Base-by-base conservation (phyloP, 2,113 vertebrate species). In the Climacteris rufus region DNA sequence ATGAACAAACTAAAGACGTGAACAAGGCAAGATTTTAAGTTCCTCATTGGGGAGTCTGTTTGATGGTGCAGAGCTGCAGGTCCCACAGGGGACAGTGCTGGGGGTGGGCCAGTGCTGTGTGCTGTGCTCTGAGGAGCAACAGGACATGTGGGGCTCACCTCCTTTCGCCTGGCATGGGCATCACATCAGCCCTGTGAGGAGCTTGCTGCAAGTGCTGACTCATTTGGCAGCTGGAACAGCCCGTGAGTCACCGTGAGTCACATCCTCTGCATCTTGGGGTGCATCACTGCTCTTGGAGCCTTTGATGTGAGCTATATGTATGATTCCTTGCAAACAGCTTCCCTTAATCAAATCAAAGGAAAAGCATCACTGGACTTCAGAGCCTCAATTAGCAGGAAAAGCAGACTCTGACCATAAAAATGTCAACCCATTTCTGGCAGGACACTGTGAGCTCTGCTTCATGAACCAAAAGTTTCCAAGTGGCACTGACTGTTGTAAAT, bases 271-370 rank as follows among this genome's bases (percentile, higher is more conserved):
- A 81, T 33, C 89, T 68, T 0, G 4, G 91, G 87, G 65, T 49
- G 42, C 95, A 87, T 22, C 40, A 2, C 57, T 53, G 52, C 83
- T 23, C n/a, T 0, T 24, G 57, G 25, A 83, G 61, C 4, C 96
- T 94, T 87, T 89, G 91, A 75, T 84, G 69, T 68, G 44, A 78
- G 81, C 64, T 81, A 0, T 6, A 35, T 4, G 59, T 7, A 5
- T 16, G n/a, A 64, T 39, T 44, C 83, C 80, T 89, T 81, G 81
- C 83, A 65, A 94, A 94, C 52, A 40, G 61, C 57, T 95, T 94
- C 83, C 80, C 93, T 59, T 84, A 19, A 79, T 89, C 60, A 91
- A 87, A 84, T n/a, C 65, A 69, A 64, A 92, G 76, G 93, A 95
- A 95, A 95, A 92, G 60, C 91, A 94, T 84, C 86, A 75, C 53